Conservation (phyloP, 1,140 invertebrate genomes). For the Dendroctonus ponderosae region DNA sequence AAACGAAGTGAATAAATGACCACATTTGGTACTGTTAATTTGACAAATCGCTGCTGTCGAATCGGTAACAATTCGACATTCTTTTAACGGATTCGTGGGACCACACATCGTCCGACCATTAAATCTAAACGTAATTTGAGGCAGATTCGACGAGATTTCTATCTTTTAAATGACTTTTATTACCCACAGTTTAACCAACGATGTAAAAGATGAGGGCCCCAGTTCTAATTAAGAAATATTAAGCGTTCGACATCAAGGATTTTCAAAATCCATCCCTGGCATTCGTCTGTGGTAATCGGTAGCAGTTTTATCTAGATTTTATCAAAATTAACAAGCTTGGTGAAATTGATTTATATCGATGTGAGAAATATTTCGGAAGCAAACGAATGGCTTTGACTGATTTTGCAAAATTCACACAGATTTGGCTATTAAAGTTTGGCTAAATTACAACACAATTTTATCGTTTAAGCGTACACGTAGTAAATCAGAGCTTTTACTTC, state of each 20-base stretch:
- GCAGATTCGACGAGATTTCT: slow-evolving; percentile 27
- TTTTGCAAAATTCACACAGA: no score
- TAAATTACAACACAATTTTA: no score
- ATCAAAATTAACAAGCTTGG: background rate
- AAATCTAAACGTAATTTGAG: slow-evolving; percentile 23
- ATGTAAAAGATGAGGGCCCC: slow-evolving; percentile 16
- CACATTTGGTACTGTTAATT: slow-evolving; percentile 8
- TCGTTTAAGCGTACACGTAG: no score
- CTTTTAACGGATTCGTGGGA: slow-evolving; percentile 8
- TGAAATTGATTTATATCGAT: background rate
- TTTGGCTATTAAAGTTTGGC: no score
- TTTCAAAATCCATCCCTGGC: slow-evolving; percentile 11
- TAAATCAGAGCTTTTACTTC: no score
- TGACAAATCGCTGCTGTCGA: slow-evolving; percentile 19
- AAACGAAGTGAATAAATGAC: background rate
- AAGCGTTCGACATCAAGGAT: slow-evolving; percentile 8
- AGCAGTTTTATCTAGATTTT: slow-evolving; percentile 20
- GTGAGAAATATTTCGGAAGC: no score
- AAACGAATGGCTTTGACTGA: no score
- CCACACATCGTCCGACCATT: slow-evolving; percentile 21
- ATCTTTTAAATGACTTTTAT: slow-evolving; percentile 26
- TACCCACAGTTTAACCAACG: slow-evolving; percentile 18
- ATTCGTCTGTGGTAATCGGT: slow-evolving; percentile 8
- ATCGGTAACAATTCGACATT: slow-evolving; percentile 18
- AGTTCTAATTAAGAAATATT: slow-evolving; percentile 21